Conservation (phyloP, 2,888 invertebrate genomes). For the Willowsia nigromaculata region DNA sequence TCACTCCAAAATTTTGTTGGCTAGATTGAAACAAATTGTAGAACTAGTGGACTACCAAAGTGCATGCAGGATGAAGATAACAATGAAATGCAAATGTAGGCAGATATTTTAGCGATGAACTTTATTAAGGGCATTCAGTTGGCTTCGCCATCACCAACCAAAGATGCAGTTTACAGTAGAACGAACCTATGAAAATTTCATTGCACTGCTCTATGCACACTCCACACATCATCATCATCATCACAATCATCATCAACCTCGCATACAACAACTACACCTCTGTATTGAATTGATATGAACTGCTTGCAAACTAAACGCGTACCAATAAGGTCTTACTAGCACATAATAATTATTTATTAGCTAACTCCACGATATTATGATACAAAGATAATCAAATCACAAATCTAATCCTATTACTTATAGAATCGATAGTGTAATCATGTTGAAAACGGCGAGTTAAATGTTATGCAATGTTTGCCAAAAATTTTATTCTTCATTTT, state of each 20-base stretch:
- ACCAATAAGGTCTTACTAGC: neutral
- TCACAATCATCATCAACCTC: neutral
- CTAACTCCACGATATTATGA: neutral
- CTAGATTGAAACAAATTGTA: neutral
- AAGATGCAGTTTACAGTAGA: neutral
- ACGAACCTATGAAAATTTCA: too few species aligned
- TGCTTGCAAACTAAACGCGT: neutral
- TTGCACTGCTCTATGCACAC: neutral
- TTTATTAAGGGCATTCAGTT: constrained; percentile 19
- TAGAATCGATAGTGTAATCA: constrained; percentile 19
- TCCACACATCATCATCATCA: neutral
- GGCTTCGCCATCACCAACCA: neutral
- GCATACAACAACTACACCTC: neutral
- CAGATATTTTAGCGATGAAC: neutral
- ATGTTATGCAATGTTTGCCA: constrained; percentile 31
- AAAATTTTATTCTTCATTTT: neutral
- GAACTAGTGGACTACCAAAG: neutral
- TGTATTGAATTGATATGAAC: neutral
- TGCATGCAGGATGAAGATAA: neutral
- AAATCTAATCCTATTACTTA: neutral
- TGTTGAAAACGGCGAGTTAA: neutral
- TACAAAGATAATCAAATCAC: neutral
- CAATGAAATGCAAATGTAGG: neutral
- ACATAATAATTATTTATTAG: constrained; percentile 9
- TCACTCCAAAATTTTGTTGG: neutral